Evolutionary conservation across 2,888 invertebrate genomes (phyloP), one percentile per base, ranked within the genome.

Genomic region (Elaeidobius kamerunicus): DNA sequence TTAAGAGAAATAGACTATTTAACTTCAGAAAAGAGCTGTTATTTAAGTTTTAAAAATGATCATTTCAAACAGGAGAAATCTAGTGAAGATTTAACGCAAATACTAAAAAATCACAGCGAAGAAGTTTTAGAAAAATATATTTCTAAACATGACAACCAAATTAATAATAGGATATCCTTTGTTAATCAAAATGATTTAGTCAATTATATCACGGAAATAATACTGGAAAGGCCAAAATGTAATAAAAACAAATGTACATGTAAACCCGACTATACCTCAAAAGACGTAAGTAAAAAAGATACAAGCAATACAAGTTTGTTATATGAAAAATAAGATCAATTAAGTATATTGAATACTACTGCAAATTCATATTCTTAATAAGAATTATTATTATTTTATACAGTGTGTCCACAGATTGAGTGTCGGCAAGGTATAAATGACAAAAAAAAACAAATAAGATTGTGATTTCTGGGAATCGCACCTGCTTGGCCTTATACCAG

Each of bases 151-250:
- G 43, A 43, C 11, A 42, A 40, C 15, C 11, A 45, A 20, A n/a
- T n/a, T n/a, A 14, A 1, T 5, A 35, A 49, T 27, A 30, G 27
- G 9, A 14, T 30, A 34, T 18, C 12, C 12, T 9, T 47, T 9
- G 1, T 16, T 15, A 54, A 20, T 19, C 16, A 27, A 15, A 19
- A 45, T 18, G 40, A 54, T 20, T 40, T 57, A 15, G 32, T 57
- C 4, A 54, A 47, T 43, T 57, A 57, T 38, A 40, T 57, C 14
- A 57, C 57, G 1, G 53, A 57, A 51, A 52, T 57, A 35, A 35
- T 55, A 6, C 27, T 57, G 32, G 47, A 51, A 6, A 41, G 30
- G 23, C 46, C 43, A 7, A 50, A 46, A 36, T 54, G 54, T 40
- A 52, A 56, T 43, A 30, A 47, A 9, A 54, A 45, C 35, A 23